Base-by-base conservation (phyloP, 2,888 invertebrate species). In the Aproaerema taeniolella region DNA sequence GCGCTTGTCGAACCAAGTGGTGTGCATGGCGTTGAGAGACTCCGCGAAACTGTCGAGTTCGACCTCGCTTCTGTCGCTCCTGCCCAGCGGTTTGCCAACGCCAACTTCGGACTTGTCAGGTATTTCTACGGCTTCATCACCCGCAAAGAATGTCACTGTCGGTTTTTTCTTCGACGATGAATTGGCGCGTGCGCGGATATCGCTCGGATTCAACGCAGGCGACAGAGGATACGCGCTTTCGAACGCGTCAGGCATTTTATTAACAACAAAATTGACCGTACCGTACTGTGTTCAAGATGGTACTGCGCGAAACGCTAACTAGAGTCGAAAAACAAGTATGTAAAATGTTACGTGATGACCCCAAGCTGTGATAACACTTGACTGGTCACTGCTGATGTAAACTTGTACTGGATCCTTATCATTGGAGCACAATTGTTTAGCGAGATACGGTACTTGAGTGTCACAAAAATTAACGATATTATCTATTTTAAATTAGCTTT, bases 181-280 rank as follows among this genome's bases (percentile, higher is more conserved):
- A 61, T 89, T 90, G 3, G 89, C 88, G 58, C 90, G 88, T 54
- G 88, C 88, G 56, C 90, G 85, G 53, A 90, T 79, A 26, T 88
- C 82, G 69, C 86, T 74, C 28, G 88, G 81, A 32, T 79, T 85
- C 38, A 89, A 60, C 15, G 78, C 57, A 15, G 87, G 86, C 37
- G 79, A 67, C 43, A 88, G 66, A 14, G 90, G 90, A 63, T 90
- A 88, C 28, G 85, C 74, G 54, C 77, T 79, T 61, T 90, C 89
- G 53, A 89, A 89, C 30, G 69, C 72, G 69, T 90, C 89, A 30
- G 90, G 90, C 90, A 90, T 90, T 60, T 60, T 68, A 2, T 29
- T 29, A 29, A 12, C 10, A 12, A 7, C 7, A 12, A 12, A 29
- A 2, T 29, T 36, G 52, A 53, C 54, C 46, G 54, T 28, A 46